Base-by-base conservation (phyloP, 2,888 invertebrate species). In the Clusia tigrina region DNA sequence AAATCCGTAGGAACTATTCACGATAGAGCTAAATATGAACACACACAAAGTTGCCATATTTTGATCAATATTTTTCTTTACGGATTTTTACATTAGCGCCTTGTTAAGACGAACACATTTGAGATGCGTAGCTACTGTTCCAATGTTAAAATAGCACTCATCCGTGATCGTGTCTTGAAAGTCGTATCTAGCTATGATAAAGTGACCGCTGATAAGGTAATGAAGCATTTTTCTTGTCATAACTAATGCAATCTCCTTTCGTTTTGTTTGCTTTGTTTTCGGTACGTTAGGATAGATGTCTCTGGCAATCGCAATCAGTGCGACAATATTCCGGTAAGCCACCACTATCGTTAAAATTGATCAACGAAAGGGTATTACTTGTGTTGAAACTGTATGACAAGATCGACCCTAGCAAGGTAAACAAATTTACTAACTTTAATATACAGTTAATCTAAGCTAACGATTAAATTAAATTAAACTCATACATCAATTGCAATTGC, bases 321-420 rank as follows among this genome's bases (percentile, higher is more conserved):
- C 90, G 92, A 85, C 87, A 87, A 85, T 93, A 91, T 88, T 90
- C 92, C 84, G 85, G 85, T 71, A 90, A 90, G 79, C 87, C 90
- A 71, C 94, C 94, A 70, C 87, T 95, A 78, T 88, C 93, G 69
- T 86, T 95, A 83, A 91, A 93, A 79, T 88, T 93, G 78, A 92
- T 97, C 84, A 85, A 88, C 82, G 92, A 94, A 83, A 89, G 99
- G 83, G 96, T 98, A 72, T 86, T 97, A 78, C 91, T 99, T 85
- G 95, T 98, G 71, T 90, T 99, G 79, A 93, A 94, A 87, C 90
- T 98, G 74, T 99, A 95, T 88, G 99, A 99, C 88, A 99, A 99
- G 91, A 88, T 98, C 86, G 89, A 93, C 81, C 91, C 94, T 73
- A 88, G 89, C 78, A 95, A 97, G 95, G 97, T 98, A 93, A 86